Evolutionary conservation across 2,113 vertebrate species (phyloP).

Genomic region (Eulemur rufifrons): DNA sequence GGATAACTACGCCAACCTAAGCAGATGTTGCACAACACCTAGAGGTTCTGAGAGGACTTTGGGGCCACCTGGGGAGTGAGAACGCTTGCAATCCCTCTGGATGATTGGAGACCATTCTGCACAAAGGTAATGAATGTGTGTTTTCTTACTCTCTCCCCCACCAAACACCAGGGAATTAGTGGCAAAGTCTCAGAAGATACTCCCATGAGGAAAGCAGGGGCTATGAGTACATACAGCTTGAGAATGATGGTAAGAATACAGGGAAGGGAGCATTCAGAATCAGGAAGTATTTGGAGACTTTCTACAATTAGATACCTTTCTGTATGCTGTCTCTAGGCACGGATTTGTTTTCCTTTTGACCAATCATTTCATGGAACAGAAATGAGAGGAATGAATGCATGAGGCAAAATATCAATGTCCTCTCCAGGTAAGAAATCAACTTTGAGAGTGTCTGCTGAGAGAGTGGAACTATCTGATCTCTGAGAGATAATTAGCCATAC

Average conservation of each 20-base stretch:
- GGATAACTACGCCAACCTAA: background rate
- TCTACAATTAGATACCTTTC: background rate
- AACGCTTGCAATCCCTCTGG: background rate
- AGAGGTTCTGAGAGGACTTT: background rate
- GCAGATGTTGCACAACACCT: background rate
- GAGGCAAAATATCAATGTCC: background rate
- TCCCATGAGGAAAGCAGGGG: background rate
- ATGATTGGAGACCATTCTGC: background rate
- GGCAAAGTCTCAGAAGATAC: background rate
- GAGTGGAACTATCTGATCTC: background rate
- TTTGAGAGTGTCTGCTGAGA: background rate
- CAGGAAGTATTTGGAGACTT: background rate
- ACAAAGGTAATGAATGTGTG: background rate
- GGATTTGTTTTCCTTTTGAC: background rate
- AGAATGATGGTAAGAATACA: background rate
- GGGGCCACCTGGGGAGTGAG: background rate
- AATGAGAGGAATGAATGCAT: background rate
- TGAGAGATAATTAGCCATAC: background rate
- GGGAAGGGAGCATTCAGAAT: background rate
- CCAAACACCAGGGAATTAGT: background rate
- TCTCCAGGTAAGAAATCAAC: conserved; percentile 5
- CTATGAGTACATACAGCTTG: background rate
- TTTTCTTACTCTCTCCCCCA: background rate
- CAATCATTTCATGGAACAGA: background rate
- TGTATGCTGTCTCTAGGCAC: background rate